Evolutionary conservation across 1,140 invertebrate species (phyloP).

Genomic region (Dolichoris vasculosae): DNA sequence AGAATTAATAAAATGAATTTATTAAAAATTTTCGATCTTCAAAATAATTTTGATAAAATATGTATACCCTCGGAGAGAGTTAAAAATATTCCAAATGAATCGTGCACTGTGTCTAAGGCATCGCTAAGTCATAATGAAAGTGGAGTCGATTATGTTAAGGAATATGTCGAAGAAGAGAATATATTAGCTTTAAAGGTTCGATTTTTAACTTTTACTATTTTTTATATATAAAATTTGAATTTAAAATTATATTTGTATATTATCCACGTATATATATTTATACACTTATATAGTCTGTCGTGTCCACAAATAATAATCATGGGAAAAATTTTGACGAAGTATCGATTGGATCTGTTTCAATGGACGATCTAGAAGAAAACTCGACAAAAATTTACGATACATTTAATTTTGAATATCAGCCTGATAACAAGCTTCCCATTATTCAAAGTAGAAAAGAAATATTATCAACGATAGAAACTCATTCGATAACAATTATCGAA

Average conservation of each 20-base stretch:
- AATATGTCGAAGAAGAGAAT: conserved; percentile 65
- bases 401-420: conserved; percentile 63
- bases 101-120: background rate
- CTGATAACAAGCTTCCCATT: conserved; percentile 59
- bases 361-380: conserved; percentile 54
- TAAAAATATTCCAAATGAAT: background rate
- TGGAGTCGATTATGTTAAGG: conserved; percentile 61
- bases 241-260: conserved; percentile 13
- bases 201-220: conserved; percentile 2
- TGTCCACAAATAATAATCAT: background rate
- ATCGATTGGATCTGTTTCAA: conserved; percentile 61
- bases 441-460: conserved; percentile 71
- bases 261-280: conserved; percentile 1
- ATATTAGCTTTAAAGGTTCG: conserved; percentile 59
- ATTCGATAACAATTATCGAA: conserved; percentile 87
- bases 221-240: conserved; percentile 5
- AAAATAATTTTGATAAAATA: conserved; percentile 48
- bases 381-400: conserved; percentile 62
- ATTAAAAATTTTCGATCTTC: conserved; percentile 55
- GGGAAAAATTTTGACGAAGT: conserved; percentile 57
- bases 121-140: background rate
- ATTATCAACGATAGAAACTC: conserved; percentile 78
- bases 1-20: conserved; percentile 48
- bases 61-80: conserved; percentile 34
- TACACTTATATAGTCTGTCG: conserved; percentile 46